A percentile compares a stretch with the other conserved stretches of the same genome.
Evolutionary conservation across 2,797 vertebrate genomes (phyloP).

Genomic region (Oreonectes daqikongensis): DNA sequence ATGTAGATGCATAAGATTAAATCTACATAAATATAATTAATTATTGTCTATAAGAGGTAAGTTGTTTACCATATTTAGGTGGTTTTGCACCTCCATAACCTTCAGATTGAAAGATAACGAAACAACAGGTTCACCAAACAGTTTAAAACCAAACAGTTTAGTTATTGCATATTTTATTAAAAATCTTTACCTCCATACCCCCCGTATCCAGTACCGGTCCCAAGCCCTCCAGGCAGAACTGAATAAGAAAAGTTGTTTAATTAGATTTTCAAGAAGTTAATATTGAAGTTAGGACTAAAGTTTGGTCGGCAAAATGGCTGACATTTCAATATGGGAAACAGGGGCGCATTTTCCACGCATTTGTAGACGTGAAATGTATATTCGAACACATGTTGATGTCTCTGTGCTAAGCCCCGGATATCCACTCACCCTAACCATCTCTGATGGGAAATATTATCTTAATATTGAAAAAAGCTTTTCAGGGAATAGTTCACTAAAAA

Average conservation of each 20-base stretch:
- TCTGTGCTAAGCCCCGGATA: too few relatives aligned
- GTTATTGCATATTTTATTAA: neutral
- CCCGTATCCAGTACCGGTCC: conserved; percentile 58
- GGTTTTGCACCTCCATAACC: conserved; percentile 52
- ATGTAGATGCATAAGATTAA: conserved; percentile 16
- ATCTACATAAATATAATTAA: neutral
- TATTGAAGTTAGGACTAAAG: neutral
- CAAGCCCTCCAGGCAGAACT: conserved; percentile 48
- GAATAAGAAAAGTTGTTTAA: neutral
- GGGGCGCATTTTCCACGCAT: too few relatives aligned
- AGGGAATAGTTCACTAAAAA: neutral
- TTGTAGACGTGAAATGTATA: too few relatives aligned
- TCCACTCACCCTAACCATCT: too few relatives aligned
- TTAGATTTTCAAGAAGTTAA: neutral
- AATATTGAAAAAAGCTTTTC: too few relatives aligned
- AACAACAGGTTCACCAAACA: neutral
- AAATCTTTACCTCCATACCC: conserved; percentile 43
- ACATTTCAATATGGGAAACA: too few relatives aligned
- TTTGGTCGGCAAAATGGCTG: too few relatives aligned
- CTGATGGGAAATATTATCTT: too few relatives aligned
- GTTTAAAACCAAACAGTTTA: neutral
- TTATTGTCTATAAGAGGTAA: neutral
- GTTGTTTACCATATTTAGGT: conserved; percentile 58
- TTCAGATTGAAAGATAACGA: conserved; percentile 17
- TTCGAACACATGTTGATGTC: too few relatives aligned